Base-by-base conservation (phyloP, 2,113 vertebrate species). In the Trichomycterus rosablanca region DNA sequence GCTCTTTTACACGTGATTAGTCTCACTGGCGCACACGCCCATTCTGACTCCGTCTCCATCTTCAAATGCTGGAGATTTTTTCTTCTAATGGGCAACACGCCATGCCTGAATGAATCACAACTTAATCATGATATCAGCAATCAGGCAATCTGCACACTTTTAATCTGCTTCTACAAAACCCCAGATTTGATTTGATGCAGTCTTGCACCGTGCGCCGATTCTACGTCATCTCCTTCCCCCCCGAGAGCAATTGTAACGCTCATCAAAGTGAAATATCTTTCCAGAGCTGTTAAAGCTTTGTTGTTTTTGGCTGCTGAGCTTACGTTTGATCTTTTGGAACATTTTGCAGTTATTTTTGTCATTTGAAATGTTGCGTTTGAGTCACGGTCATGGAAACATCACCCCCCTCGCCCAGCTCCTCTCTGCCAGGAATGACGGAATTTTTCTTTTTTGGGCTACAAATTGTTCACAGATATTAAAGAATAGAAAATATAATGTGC, bases 381-480 rank as follows among this genome's bases (percentile, higher is more conserved):
- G 64, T 39, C 16, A 23, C 40, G 54, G 59, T 75, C 55, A 75
- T 74, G 62, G 77, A 80, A 75, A 72, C 60, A 72, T 40, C 8
- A 15, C 68, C 67, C 79, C 75, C 63, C 55, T 12, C 26, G 10
- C 42, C 16, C 15, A 10, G 16, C 43, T 57, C 44, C 48, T 40
- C 50, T 30, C 45, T 73, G 55, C 67, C 72, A 75, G 70, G 78
- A 81, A 78, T 70, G 28, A 67, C 64, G n/a, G 69, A 78, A 62
- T 53, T 50, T 53, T 57, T n/a, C 11, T 30, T n/a, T n/a, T n/a
- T n/a, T n/a, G n/a, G n/a, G n/a, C n/a, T n/a, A n/a, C n/a, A n/a
- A n/a, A n/a, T n/a, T n/a, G n/a, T n/a, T n/a, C n/a, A n/a, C n/a
- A n/a, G n/a, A n/a, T n/a, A n/a, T n/a, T n/a, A n/a, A n/a, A n/a